Evolutionary conservation across 2,888 invertebrate species (phyloP).

Genomic region (Cheilosia vulpina): DNA sequence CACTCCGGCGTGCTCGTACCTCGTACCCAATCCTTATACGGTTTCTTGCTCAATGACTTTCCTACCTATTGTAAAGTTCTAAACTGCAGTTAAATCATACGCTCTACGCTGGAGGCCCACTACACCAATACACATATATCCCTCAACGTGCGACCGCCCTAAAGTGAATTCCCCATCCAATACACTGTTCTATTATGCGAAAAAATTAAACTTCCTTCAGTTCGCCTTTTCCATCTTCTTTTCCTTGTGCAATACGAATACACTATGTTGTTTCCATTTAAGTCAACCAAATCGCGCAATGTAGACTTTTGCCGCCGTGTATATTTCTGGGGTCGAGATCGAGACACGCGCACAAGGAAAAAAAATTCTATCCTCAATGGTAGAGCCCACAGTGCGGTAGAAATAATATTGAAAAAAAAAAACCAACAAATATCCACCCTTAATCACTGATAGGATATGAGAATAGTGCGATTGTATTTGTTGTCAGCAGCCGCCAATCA

Average conservation of each 20-base stretch:
- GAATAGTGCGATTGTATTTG: conserved; percentile 53
- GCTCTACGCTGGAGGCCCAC: background rate
- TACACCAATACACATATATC: conserved; percentile 15
- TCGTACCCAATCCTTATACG: background rate
- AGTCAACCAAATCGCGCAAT: conserved; percentile 23
- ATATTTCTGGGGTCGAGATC: conserved; percentile 2
- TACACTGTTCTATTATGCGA: background rate
- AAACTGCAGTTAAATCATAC: conserved; percentile 3
- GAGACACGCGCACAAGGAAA: conserved; percentile 54
- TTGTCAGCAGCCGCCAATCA: conserved; percentile 54
- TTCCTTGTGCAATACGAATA: background rate
- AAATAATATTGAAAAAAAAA: background rate
- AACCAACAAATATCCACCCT: conserved; percentile 39
- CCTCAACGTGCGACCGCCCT: conserved; percentile 38
- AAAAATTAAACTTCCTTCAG: conserved; percentile 26
- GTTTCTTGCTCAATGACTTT: background rate
- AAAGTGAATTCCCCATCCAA: conserved; percentile 33
- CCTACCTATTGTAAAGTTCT: background rate
- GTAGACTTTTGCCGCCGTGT: conserved; percentile 14
- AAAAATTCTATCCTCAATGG: conserved; percentile 4
- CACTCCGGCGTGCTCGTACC: background rate
- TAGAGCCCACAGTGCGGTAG: background rate
- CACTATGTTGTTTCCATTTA: conserved; percentile 2
- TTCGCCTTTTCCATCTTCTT: conserved; percentile 4
- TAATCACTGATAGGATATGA: conserved; percentile 51